phyloP scores from a whole-genome alignment of 2,113 vertebrate genomes.

The Tragelaphus strepsiceros region DNA sequence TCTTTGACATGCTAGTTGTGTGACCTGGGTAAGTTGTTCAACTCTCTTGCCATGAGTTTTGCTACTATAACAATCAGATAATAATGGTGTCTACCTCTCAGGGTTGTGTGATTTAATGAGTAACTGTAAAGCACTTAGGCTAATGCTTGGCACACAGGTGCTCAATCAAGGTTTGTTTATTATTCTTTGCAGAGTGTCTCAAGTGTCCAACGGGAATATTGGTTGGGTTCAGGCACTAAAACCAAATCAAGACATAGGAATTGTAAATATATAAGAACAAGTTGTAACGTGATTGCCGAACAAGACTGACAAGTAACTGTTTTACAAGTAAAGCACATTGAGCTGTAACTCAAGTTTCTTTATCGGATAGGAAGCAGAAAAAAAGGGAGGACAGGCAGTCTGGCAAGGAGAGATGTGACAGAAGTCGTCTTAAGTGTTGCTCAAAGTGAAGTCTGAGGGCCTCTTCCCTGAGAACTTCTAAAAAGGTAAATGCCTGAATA shows the following conservation, averaged over 20 bases:
- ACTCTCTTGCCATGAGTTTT: background rate
- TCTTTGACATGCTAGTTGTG: background rate
- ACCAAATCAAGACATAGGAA: slow-evolving; percentile 7
- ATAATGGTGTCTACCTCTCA: background rate
- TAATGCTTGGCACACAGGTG: background rate
- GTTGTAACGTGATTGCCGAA: background rate
- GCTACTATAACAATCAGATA: background rate
- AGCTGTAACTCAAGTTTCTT: background rate
- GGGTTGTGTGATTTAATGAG: background rate
- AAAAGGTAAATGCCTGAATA: background rate
- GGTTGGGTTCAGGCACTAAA: background rate
- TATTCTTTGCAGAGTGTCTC: background rate
- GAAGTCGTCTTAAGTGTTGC: background rate
- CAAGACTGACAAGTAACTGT: background rate
- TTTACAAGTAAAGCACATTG: background rate
- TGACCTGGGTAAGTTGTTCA: background rate
- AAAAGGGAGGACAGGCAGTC: background rate
- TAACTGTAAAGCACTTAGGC: background rate
- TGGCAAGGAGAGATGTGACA: background rate
- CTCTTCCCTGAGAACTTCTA: background rate
- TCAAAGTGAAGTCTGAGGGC: background rate
- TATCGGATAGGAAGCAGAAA: background rate
- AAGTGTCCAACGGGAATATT: background rate
- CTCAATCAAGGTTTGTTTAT: background rate
- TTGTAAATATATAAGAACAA: slow-evolving; percentile 21